phyloP scores from a whole-genome alignment of 2,888 invertebrate species.

The Eristalis pertinax region DNA sequence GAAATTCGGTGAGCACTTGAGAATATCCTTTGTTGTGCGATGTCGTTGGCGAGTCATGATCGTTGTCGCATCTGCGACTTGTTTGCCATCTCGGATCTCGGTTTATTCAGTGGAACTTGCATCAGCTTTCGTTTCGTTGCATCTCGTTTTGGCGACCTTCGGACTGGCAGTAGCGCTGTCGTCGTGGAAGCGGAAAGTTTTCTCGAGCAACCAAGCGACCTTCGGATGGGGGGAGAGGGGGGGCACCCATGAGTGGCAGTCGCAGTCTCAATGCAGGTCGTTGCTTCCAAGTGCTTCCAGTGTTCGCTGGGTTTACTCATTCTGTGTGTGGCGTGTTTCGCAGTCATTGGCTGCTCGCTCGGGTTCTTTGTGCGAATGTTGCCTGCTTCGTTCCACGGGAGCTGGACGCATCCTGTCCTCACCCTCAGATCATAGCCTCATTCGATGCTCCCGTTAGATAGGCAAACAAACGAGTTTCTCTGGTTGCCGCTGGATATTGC shows the following conservation, averaged over 20 bases:
- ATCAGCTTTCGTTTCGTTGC: constrained; percentile 6
- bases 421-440: not conserved
- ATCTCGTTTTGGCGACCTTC: not conserved
- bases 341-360: too few species aligned
- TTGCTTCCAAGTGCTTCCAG: too few species aligned
- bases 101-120: constrained; percentile 28
- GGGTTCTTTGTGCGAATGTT: too few species aligned
- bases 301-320: too few species aligned
- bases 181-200: not conserved
- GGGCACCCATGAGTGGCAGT: not conserved
- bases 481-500: too few species aligned
- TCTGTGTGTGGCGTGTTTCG: too few species aligned
- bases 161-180: not conserved
- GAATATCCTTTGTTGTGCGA: constrained; percentile 16
- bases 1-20: constrained; percentile 23
- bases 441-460: not conserved
- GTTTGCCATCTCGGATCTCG: constrained; percentile 16
- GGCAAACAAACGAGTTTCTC: too few species aligned
- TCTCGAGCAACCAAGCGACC: not conserved
- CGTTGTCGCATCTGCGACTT: too few species aligned
- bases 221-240: not conserved
- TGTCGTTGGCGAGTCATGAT: constrained; percentile 29
- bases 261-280: not conserved
- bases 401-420: too few species aligned
- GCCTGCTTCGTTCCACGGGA: too few species aligned